Evolutionary conservation across 2,113 vertebrate genomes (phyloP).

Genomic region (Anoura caudifer): DNA sequence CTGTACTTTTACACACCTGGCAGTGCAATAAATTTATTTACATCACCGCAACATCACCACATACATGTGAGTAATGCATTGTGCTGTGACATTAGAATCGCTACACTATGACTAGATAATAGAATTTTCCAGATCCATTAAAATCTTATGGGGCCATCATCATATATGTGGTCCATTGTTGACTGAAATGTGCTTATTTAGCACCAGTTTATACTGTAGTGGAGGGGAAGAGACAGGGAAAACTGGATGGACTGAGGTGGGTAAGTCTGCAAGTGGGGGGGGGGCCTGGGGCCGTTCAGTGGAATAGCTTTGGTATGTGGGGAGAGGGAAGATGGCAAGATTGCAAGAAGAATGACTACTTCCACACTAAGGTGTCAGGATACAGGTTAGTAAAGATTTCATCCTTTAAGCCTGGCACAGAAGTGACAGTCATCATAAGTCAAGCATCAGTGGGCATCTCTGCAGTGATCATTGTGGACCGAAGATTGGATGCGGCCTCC

Average conservation of each 20-base stretch:
- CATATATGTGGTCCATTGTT: not conserved
- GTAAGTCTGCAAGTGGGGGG: not conserved
- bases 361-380: not conserved
- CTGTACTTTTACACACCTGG: not conserved
- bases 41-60: not conserved
- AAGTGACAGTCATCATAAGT: not conserved
- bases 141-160: not conserved
- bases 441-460: not conserved
- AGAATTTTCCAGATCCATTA: not conserved
- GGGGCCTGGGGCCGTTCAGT: not conserved
- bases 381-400: not conserved
- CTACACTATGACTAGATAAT: not conserved
- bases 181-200: not conserved
- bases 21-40: not conserved
- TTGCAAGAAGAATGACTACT: not conserved
- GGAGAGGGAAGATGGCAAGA: not conserved
- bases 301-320: not conserved
- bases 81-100: not conserved
- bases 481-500: not conserved
- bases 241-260: not conserved
- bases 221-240: not conserved
- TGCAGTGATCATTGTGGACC: not conserved
- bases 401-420: not conserved
- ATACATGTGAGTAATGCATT: not conserved
- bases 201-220: not conserved